Conservation (phyloP, 2,797 vertebrate species). For the Sardinella longiceps region DNA sequence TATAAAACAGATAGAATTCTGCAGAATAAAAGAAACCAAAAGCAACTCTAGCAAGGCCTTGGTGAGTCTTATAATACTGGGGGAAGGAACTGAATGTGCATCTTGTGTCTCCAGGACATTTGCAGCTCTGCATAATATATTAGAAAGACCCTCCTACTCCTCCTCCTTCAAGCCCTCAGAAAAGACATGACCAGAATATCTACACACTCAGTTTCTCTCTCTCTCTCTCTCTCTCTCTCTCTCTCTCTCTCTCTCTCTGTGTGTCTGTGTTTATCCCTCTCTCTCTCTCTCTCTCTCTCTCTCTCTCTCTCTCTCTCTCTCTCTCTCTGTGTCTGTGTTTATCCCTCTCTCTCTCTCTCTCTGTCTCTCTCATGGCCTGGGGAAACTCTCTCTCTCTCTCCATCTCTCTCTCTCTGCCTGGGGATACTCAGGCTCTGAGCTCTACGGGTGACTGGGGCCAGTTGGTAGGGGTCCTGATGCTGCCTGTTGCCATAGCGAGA, state of each 20-base stretch:
- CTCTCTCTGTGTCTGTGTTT: not conserved
- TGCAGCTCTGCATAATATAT: too few species aligned
- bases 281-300: too few species aligned
- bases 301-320: too few species aligned
- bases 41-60: not conserved
- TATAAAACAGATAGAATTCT: not conserved
- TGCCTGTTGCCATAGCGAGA: not conserved
- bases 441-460: not conserved
- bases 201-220: too few species aligned
- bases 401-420: too few species aligned
- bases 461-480: not conserved
- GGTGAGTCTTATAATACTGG: too few species aligned
- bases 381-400: too few species aligned
- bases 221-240: too few species aligned
- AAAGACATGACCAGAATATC: not conserved
- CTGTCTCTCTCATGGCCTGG: not conserved
- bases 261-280: too few species aligned
- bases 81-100: too few species aligned
- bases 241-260: too few species aligned
- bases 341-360: not conserved
- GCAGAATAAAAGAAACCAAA: not conserved
- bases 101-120: too few species aligned
- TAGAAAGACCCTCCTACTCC: not conserved
- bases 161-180: not conserved
- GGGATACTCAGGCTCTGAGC: not conserved